Evolutionary conservation across 2,113 vertebrate species (phyloP).

Genomic region (Anser brachyrhynchus): DNA sequence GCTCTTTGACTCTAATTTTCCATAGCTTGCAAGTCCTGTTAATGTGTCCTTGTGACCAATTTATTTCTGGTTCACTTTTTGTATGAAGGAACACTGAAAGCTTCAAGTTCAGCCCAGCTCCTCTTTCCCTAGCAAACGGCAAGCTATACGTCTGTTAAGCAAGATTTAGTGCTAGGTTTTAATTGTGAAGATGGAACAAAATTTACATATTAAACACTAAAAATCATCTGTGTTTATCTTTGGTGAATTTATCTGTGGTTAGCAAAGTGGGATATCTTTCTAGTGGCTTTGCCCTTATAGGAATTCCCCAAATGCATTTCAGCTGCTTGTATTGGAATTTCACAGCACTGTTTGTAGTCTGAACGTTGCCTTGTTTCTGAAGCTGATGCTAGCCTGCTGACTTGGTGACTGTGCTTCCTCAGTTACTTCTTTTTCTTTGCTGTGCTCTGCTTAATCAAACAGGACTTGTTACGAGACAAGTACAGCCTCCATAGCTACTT

Average conservation of each 20-base stretch:
- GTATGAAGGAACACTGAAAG: rapidly evolving
- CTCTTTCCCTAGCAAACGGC: background rate
- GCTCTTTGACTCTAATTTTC: background rate
- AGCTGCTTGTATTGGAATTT: background rate
- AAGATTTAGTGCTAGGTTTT: background rate
- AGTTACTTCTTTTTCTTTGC: rapidly evolving
- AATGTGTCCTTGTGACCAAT: background rate
- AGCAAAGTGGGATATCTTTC: background rate
- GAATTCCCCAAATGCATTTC: background rate
- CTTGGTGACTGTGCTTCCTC: background rate
- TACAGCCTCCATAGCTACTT: rapidly evolving
- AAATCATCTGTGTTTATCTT: rapidly evolving
- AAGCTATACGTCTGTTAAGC: background rate
- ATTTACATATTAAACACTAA: background rate
- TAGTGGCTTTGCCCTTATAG: background rate
- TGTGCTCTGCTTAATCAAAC: rapidly evolving
- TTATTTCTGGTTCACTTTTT: background rate
- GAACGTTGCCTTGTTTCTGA: background rate
- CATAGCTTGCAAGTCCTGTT: rapidly evolving
- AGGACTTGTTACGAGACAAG: rapidly evolving
- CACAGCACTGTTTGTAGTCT: rapidly evolving
- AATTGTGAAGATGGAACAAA: background rate
- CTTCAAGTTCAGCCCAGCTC: background rate
- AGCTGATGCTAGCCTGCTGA: background rate
- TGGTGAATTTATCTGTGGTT: too few relatives aligned